phyloP scores from a whole-genome alignment of 2,888 invertebrate species.

The Strigamia crassipes region DNA sequence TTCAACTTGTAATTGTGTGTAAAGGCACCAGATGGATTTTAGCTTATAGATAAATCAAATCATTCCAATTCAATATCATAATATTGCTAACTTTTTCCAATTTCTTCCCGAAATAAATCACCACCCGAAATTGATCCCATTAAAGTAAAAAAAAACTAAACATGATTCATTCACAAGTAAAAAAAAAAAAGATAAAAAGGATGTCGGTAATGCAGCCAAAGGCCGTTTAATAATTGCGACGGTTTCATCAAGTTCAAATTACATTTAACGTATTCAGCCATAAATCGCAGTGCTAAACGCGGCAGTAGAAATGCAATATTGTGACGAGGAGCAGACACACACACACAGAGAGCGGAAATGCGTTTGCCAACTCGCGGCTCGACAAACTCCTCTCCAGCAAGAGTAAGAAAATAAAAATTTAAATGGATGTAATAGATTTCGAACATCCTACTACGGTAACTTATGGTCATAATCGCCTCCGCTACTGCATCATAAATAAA shows the following conservation, averaged over 20 bases:
- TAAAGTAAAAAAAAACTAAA: neutral
- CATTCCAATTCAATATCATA: constrained; percentile 13
- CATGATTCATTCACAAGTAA: neutral
- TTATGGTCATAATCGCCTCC: constrained; percentile 40
- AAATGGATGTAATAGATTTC: constrained; percentile 40
- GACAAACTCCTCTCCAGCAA: neutral
- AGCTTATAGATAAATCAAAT: constrained; percentile 13
- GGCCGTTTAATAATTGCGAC: constrained; percentile 4
- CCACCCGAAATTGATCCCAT: neutral
- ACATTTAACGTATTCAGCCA: constrained; percentile 5
- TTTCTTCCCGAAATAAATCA: neutral
- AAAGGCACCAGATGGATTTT: neutral
- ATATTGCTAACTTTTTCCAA: constrained; percentile 24
- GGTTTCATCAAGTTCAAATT: constrained; percentile 25
- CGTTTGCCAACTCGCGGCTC: neutral
- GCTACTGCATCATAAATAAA: constrained; percentile 42
- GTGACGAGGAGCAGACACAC: constrained; percentile 10
- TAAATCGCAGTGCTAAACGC: neutral
- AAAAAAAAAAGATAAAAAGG: neutral
- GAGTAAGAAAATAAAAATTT: constrained; percentile 37
- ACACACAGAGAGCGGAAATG: neutral
- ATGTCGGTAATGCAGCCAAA: neutral
- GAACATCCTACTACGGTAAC: constrained; percentile 23
- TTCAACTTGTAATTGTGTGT: neutral
- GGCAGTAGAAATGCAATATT: neutral